phyloP scores from a whole-genome alignment of 2,113 vertebrate genomes.

The Pluvianellus socialis region DNA sequence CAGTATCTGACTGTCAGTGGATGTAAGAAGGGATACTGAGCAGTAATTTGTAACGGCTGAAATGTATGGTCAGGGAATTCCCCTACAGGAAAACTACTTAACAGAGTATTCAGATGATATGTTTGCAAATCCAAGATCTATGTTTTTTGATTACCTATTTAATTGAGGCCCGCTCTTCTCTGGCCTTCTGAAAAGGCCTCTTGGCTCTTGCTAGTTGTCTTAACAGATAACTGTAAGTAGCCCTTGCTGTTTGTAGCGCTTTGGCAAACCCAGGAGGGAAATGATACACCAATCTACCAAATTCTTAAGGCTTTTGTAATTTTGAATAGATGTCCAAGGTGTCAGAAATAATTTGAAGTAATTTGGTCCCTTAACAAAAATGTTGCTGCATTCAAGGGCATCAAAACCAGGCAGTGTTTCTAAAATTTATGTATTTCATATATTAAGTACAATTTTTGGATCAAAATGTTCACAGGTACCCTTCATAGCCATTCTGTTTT shows the following conservation, averaged over 20 bases:
- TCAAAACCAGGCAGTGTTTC: not conserved
- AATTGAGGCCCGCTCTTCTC: not conserved
- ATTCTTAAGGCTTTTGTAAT: not conserved
- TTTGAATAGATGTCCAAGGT: not conserved
- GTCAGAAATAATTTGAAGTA: conserved; percentile 24
- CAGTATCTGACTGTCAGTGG: not conserved
- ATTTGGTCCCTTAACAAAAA: conserved; percentile 12
- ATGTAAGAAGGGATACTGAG: not conserved
- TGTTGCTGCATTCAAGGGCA: not conserved
- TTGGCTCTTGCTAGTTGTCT: not conserved
- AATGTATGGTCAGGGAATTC: not conserved
- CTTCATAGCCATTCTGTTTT: not conserved
- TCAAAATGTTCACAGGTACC: not conserved
- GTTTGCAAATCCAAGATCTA: not conserved
- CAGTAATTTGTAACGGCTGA: not conserved
- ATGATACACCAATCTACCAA: not conserved
- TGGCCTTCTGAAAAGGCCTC: not conserved
- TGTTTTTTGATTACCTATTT: not conserved
- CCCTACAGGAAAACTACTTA: not conserved
- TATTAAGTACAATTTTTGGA: not conserved
- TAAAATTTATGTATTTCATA: not conserved
- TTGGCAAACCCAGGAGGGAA: not conserved
- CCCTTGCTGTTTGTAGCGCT: not conserved
- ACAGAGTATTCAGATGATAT: not conserved
- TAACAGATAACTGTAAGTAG: not conserved